Conservation (phyloP, 2,797 vertebrate genomes). For the Melanotaenia nigrans region DNA sequence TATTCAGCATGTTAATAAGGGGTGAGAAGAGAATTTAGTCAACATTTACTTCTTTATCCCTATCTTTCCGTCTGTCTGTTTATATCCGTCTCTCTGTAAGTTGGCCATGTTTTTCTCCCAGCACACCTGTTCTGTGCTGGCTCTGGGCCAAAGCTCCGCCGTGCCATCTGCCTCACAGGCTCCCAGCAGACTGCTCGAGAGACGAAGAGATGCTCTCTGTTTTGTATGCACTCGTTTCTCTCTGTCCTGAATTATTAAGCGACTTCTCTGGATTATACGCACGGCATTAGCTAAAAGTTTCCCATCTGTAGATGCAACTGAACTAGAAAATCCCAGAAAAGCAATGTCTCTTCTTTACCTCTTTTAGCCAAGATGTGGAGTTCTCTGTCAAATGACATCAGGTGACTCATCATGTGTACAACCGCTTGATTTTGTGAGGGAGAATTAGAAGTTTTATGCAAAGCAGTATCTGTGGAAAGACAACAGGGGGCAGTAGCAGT, state of each 20-base stretch:
- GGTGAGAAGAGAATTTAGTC: constrained; percentile 11
- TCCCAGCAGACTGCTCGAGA: constrained; percentile 41
- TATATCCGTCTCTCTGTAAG: constrained; percentile 47
- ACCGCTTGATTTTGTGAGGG: background rate
- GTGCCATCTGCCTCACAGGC: constrained; percentile 63
- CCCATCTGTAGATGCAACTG: constrained; percentile 44
- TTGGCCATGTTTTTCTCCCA: constrained; percentile 58
- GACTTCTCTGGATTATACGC: constrained; percentile 40
- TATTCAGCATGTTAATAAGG: background rate
- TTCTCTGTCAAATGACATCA: constrained; percentile 37
- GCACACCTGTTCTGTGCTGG: constrained; percentile 64
- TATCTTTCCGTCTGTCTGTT: constrained; percentile 4
- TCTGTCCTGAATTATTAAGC: constrained; percentile 59
- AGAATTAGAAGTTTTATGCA: background rate
- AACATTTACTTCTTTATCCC: constrained; percentile 14
- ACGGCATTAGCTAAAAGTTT: constrained; percentile 39
- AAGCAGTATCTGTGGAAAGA: background rate
- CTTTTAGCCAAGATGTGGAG: constrained; percentile 15
- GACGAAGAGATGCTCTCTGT: constrained; percentile 31
- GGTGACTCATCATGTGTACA: constrained; percentile 24
- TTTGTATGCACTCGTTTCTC: background rate
- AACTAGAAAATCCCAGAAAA: constrained; percentile 34
- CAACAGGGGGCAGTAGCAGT: constrained; percentile 74
- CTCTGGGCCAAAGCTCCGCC: constrained; percentile 54
- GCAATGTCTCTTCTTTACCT: background rate